Evolutionary conservation across 2,113 vertebrate genomes (phyloP).

Genomic region (Garra rufa): DNA sequence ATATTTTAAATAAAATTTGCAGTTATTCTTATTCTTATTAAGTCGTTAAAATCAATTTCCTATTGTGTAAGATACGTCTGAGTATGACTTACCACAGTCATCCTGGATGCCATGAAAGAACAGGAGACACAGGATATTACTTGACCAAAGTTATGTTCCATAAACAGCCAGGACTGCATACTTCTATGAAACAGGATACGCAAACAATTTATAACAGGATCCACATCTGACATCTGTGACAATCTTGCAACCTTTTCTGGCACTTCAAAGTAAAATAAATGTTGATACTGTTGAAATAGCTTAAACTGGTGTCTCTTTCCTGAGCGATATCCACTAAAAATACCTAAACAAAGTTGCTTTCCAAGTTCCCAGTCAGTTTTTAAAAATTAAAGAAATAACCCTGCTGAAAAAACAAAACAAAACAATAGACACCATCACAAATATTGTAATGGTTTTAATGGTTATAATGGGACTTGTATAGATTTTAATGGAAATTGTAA

Average conservation of each 20-base stretch:
- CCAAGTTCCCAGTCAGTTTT: background rate
- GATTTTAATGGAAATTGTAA: too few relatives aligned
- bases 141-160: constrained; percentile 33
- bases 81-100: constrained; percentile 4
- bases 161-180: background rate
- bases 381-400: too few relatives aligned
- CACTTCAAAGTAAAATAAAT: background rate
- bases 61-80: background rate
- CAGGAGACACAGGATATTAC: constrained; percentile 31
- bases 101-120: constrained; percentile 29
- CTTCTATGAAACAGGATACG: constrained; percentile 22
- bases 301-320: background rate
- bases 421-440: too few relatives aligned
- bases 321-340: background rate
- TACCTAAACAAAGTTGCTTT: background rate
- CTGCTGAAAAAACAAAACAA: too few relatives aligned
- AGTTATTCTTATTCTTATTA: too few relatives aligned
- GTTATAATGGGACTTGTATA: too few relatives aligned
- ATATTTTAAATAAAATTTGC: too few relatives aligned
- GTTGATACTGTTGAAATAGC: background rate
- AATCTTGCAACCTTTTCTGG: background rate
- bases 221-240: background rate
- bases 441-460: too few relatives aligned
- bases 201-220: background rate
- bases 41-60: constrained; percentile 16